Base-by-base conservation (phyloP, 2,797 vertebrate species). In the Myotis daubentonii region DNA sequence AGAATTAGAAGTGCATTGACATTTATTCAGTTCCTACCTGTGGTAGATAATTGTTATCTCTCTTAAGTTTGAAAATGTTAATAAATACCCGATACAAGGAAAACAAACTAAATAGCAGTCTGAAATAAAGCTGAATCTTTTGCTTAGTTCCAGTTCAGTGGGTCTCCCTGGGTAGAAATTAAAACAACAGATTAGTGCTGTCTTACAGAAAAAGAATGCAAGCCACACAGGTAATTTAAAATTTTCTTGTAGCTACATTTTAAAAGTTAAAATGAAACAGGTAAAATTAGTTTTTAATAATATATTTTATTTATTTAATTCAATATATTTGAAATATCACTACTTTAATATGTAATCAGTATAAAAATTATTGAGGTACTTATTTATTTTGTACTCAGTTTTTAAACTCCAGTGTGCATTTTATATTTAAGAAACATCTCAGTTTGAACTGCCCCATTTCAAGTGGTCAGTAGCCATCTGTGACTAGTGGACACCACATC, bases 221-320 rank as follows among this genome's bases (percentile, higher is more conserved):
- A 93, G 25, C 4, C 13, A 65, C 9, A 20, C 1, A 53, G 13
- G n/a, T 44, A 25, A 86, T 75, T 51, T 66, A 20, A 53, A 60
- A 38, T 72, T 79, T 93, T 78, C 53, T 76, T 68, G 41, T 30
- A 66, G 16, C 55, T 70, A 72, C 25, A 30, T 57, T 41, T 55
- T 70, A 87, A 86, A 79, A 62, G 17, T 79, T 38, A 89, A 91
- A 91, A 75, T 66, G 11, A 81, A 78, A 92, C 4, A 53, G 11
- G 19, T 71, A 19, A 93, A 87, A 82, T 47, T n/a, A 57, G 80
- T 22, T 53, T 93, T 93, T 62, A 80, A 70, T 75, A 65, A 62
- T 44, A 83, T 33, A 83, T 33, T 94, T 87, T 89, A 76, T 49
- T 68, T 94, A 81, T 44, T 72, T 94, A 81, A 72, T 12, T 28